Conservation (phyloP, 64 coral and sea anemone species). For the Hydrozoanthus tunicans region DNA sequence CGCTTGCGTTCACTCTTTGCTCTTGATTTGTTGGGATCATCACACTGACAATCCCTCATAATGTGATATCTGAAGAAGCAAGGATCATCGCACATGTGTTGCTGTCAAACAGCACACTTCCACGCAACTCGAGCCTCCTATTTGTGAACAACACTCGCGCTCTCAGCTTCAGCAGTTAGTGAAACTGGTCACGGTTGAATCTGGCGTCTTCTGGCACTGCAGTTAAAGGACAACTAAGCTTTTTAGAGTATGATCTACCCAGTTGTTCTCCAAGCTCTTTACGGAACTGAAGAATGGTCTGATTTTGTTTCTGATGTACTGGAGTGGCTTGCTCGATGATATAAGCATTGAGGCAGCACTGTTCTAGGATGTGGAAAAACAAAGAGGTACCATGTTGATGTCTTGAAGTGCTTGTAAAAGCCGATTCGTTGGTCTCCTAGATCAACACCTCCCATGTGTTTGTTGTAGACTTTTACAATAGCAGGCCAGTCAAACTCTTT, state of each 20-base stretch:
- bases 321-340: conserved; percentile 24
- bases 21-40: conserved; percentile 28
- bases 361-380: conserved; percentile 27
- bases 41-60: conserved; percentile 11
- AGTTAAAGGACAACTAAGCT: conserved; percentile 2
- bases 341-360: conserved; percentile 35
- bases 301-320: conserved; percentile 1
- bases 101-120: conserved; percentile 37
- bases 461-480: conserved; percentile 26
- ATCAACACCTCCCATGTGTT: conserved; percentile 7
- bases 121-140: conserved; percentile 16
- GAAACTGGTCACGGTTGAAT: conserved; percentile 23
- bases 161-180: conserved; percentile 1
- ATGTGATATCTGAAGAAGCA: conserved; percentile 38
- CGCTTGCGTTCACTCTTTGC: conserved; percentile 16
- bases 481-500: conserved; percentile 37
- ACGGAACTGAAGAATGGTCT: conserved; percentile 2
- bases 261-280: conserved; percentile 1
- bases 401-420: conserved; percentile 40
- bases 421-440: background rate
- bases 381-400: conserved; percentile 57
- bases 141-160: conserved; percentile 12
- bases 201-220: conserved; percentile 35
- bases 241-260: conserved; percentile 5
- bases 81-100: conserved; percentile 13